Percentiles rank a stretch among this genome's conserved stretches.
Conservation (phyloP, 2,113 vertebrate species). For the Cisticola juncidis region DNA sequence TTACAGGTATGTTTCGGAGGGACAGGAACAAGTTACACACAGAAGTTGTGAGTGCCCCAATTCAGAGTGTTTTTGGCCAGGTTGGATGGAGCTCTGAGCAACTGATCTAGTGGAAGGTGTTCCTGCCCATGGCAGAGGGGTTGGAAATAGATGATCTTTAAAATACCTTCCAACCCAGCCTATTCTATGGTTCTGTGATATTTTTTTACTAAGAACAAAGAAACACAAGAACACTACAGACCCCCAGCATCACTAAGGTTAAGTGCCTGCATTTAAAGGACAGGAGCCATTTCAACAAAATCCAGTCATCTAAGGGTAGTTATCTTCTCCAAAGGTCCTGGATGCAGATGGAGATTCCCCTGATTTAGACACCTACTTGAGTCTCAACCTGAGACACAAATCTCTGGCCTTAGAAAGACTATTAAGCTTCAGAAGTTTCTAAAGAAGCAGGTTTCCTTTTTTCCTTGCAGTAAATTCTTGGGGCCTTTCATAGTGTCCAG, state of each 20-base stretch:
- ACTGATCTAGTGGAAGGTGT: not conserved
- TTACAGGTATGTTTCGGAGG: not conserved
- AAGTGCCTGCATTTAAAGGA: not conserved
- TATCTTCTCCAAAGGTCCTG: not conserved
- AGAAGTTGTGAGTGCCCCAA: not conserved
- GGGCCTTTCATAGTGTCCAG: not conserved
- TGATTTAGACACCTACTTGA: accelerated
- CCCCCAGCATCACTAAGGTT: not conserved
- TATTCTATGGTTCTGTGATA: not conserved
- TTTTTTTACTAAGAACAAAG: not conserved
- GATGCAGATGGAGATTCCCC: not conserved
- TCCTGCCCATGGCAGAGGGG: not conserved
- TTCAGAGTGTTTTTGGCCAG: not conserved
- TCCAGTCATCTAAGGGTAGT: not conserved
- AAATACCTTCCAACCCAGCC: not conserved
- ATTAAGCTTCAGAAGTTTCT: not conserved
- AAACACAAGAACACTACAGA: not conserved
- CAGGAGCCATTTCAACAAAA: not conserved
- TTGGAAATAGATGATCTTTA: not conserved
- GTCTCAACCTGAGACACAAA: not conserved
- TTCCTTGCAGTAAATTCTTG: not conserved
- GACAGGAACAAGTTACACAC: not conserved
- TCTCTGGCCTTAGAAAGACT: not conserved
- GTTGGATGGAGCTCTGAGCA: not conserved
- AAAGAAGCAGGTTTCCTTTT: not conserved